Evolutionary conservation across 2,888 invertebrate genomes (phyloP).

Genomic region (Parnassius orleans): DNA sequence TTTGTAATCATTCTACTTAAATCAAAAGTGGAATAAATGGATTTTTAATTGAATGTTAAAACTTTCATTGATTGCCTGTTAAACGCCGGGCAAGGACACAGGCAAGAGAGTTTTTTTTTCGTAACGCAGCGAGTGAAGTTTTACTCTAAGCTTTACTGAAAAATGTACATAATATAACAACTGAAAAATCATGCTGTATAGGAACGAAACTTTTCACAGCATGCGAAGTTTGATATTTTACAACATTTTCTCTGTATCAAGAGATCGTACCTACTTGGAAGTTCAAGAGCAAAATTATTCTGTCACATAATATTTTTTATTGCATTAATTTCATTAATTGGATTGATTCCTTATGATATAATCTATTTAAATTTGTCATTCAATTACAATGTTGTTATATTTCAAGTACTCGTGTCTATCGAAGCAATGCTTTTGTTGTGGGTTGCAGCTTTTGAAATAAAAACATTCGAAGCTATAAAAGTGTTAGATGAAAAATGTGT

Average conservation of each 20-base stretch:
- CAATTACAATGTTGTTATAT: slow-evolving; percentile 23
- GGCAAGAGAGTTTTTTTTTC: too few relatives aligned
- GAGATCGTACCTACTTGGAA: slow-evolving; percentile 44
- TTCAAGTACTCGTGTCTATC: slow-evolving; percentile 36
- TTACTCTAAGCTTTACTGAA: too few relatives aligned
- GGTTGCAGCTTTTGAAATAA: slow-evolving; percentile 34
- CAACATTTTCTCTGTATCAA: slow-evolving; percentile 54
- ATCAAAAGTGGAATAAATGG: too few relatives aligned
- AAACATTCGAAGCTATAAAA: slow-evolving; percentile 31
- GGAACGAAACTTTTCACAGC: slow-evolving; percentile 17
- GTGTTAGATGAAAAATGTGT: slow-evolving; percentile 45
- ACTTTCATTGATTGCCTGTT: too few relatives aligned
- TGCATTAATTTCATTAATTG: slow-evolving; percentile 28
- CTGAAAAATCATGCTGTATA: slow-evolving; percentile 1
- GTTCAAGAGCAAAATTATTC: slow-evolving; percentile 32
- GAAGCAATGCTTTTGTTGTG: slow-evolving; percentile 39
- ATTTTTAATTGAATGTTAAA: too few relatives aligned
- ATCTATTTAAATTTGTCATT: slow-evolving; percentile 25
- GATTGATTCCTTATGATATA: slow-evolving; percentile 35
- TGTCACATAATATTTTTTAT: slow-evolving; percentile 40
- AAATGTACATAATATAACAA: too few relatives aligned
- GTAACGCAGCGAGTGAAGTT: too few relatives aligned
- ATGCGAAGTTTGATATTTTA: slow-evolving; percentile 38
- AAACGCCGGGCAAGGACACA: too few relatives aligned
- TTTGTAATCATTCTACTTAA: too few relatives aligned